These are phyloP conservation scores for Ceratina japonica DNA, from an alignment of 1,140 invertebrate genomes.

Conservation along the genomic window DNA sequence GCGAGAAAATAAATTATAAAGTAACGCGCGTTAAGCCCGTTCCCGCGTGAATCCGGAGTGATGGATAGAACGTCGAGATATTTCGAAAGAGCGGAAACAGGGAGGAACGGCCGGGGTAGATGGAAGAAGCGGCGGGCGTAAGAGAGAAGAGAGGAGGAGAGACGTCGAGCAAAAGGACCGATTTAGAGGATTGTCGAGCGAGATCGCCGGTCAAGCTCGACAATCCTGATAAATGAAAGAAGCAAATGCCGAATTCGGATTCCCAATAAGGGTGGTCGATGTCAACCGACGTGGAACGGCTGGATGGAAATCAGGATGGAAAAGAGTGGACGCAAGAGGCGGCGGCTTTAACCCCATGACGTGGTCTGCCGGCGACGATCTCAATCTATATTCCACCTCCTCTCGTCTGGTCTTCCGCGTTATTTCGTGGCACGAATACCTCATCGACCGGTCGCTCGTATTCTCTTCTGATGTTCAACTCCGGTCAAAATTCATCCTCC, in stretches of 20 bases:
- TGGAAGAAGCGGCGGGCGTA: background rate
- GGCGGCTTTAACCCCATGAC: constrained; percentile 43
- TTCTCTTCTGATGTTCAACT: background rate
- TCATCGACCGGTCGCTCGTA: constrained; percentile 20
- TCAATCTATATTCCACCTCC: constrained; percentile 32
- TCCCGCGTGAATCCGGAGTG: constrained; percentile 42
- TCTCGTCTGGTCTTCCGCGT: constrained; percentile 28
- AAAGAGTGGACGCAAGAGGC: constrained; percentile 45
- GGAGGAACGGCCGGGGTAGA: background rate
- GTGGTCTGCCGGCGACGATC: constrained; percentile 36
- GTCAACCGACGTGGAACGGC: constrained; percentile 43
- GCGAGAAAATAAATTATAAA: constrained; percentile 50
- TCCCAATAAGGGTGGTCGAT: constrained; percentile 52
- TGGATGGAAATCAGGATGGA: constrained; percentile 45
- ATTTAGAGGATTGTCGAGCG: constrained; percentile 46
- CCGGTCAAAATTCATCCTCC: no score
- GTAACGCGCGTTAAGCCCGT: constrained; percentile 40
- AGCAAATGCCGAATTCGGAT: constrained; percentile 67
- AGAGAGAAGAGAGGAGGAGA: background rate
- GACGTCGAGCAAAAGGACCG: constrained; percentile 18
- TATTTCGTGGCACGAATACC: constrained; percentile 34
- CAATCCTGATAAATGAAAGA: constrained; percentile 76
- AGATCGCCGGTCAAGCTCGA: constrained; percentile 60
- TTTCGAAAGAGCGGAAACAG: constrained; percentile 30
- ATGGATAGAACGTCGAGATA: constrained; percentile 51